These are phyloP conservation scores for Eudyptes chrysolophus DNA, from an alignment of 2,113 vertebrate species.

Conservation along the genomic window DNA sequence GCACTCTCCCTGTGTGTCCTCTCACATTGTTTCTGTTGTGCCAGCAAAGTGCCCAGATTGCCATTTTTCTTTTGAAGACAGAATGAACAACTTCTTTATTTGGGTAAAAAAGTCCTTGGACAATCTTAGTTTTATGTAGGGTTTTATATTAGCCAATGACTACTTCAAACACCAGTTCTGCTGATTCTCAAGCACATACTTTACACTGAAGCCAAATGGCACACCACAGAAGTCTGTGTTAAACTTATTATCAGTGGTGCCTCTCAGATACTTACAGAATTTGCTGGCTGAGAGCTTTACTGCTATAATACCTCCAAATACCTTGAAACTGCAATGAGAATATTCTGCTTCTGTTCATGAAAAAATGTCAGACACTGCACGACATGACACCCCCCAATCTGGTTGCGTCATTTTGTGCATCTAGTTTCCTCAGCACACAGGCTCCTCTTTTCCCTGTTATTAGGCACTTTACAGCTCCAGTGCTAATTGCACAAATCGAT, in stretches of 20 bases:
- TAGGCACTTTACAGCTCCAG: not conserved
- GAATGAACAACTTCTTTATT: not conserved
- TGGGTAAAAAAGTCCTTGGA: not conserved
- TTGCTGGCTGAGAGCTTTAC: not conserved
- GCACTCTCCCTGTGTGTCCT: not conserved
- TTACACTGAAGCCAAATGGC: not conserved
- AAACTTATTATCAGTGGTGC: not conserved
- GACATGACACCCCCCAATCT: not conserved
- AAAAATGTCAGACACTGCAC: not conserved
- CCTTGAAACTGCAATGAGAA: not conserved
- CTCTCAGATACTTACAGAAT: not conserved
- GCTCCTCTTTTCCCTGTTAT: constrained; percentile 19
- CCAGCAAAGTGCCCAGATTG: not conserved
- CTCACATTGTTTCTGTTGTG: not conserved
- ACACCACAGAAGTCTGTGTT: not conserved
- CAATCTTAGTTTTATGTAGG: not conserved
- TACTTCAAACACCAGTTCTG: not conserved
- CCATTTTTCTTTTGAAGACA: not conserved
- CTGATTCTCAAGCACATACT: not conserved
- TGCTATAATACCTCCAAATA: constrained; percentile 18
- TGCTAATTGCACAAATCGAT: constrained; percentile 43
- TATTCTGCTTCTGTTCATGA: not conserved
- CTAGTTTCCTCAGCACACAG: not conserved
- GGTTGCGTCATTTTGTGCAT: not conserved
- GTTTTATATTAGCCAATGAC: not conserved